phyloP scores from a whole-genome alignment of 2,797 vertebrate genomes.

The Arctocebus calabarensis region DNA sequence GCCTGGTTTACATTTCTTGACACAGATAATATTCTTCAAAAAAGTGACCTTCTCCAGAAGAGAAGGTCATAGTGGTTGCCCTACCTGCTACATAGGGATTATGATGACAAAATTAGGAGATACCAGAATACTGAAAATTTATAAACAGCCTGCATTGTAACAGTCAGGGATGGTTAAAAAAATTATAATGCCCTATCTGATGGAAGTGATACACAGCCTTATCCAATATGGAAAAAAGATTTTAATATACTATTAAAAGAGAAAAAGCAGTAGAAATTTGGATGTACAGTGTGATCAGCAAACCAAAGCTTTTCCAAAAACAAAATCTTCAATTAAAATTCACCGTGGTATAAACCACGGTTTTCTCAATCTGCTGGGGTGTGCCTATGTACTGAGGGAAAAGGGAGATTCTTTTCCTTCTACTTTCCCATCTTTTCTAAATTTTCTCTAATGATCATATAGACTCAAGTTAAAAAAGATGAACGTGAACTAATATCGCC shows the following conservation, averaged over 20 bases:
- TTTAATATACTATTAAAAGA: background rate
- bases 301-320: background rate
- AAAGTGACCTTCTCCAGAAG: background rate
- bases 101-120: background rate
- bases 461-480: background rate
- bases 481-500: background rate
- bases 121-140: background rate
- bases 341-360: background rate
- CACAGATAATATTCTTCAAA: background rate
- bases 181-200: background rate
- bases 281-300: background rate
- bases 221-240: background rate
- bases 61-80: background rate
- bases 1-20: background rate
- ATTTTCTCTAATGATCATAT: background rate
- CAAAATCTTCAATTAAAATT: background rate
- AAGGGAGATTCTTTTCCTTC: background rate
- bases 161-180: background rate
- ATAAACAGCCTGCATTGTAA: background rate
- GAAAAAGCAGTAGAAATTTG: background rate
- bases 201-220: background rate
- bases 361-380: background rate
- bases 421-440: slow-evolving; percentile 6
- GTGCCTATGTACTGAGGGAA: accelerated
- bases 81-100: background rate